These are phyloP conservation scores for Cistogaster globosa DNA, from an alignment of 2,888 invertebrate species.

Conservation along the genomic window DNA sequence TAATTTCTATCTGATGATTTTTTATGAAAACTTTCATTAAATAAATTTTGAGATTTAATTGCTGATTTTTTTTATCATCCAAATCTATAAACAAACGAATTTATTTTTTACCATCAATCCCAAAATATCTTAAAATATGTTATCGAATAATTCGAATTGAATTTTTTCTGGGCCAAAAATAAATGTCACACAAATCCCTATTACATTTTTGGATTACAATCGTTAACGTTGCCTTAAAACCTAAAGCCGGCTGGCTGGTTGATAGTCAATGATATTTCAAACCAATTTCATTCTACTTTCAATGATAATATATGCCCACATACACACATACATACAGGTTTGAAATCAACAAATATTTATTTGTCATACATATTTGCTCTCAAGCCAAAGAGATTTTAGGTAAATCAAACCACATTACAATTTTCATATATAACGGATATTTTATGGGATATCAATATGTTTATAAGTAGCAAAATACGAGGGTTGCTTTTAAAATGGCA, in stretches of 20 bases:
- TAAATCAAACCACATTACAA: conserved; percentile 51
- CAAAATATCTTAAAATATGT: conserved; percentile 32
- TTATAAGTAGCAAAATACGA: not conserved
- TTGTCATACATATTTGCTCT: not conserved
- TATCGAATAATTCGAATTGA: conserved; percentile 10
- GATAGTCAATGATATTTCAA: conserved; percentile 31
- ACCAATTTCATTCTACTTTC: conserved; percentile 3
- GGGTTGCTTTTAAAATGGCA: not conserved
- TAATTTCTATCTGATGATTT: too few species aligned
- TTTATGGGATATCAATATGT: not conserved
- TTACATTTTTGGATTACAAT: conserved; percentile 45
- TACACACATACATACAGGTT: not conserved
- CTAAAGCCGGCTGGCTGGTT: conserved; percentile 19
- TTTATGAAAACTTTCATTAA: too few species aligned
- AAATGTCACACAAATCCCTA: conserved; percentile 43
- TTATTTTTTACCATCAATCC: conserved; percentile 13
- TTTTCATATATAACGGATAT: conserved; percentile 21
- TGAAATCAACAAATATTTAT: not conserved
- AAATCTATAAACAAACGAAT: not conserved
- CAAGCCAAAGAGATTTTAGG: conserved; percentile 27
- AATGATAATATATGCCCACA: not conserved
- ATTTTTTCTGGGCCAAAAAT: conserved; percentile 20
- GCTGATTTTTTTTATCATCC: not conserved
- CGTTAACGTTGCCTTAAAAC: conserved; percentile 33
- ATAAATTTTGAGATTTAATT: too few species aligned